Evolutionary conservation across 2,797 vertebrate genomes (phyloP), one percentile per base, ranked within the genome.

Genomic region (Bothrops alternatus): DNA sequence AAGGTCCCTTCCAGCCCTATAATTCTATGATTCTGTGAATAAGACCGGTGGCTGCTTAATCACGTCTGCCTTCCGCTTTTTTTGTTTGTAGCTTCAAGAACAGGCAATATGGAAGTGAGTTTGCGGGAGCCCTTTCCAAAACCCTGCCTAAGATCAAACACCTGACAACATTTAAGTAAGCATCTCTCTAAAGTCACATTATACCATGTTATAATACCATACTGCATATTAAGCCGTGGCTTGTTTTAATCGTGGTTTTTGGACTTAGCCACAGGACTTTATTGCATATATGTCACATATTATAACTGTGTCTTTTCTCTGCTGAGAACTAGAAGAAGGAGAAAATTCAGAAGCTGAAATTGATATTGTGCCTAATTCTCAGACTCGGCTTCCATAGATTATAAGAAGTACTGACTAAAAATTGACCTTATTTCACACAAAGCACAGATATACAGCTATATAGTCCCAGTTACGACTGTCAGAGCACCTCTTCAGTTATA

Each of bases 131-230:
- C 93, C 97, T 99, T 94, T 97, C 98, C 10, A 97, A 94, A 90
- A 95, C 95, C 93, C 94, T 99, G 93, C 97, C 88, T 1, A 96
- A 97, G 86, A 97, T 99, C 94, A 88, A 61, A 92, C 96, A 3
- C 61, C 97, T 99, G 96, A 97, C 96, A 95, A 98, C 96, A 87
- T 95, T 99, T 1, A 97, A 98, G 99, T 99, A 97, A 97, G 98
- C 96, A 55, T 90, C 47, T 6, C 50, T 91, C 6, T 12, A 58
- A 13, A 11, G 10, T 16, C 6, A 6, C 14, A 14, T 73, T 32
- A 12, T 50, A 50, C 50, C 50, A 50, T 50, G 20, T 7, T 37
- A 7, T 42, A 23, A 78, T 42, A 42, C 8, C 69, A 23, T 37
- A 42, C 3, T 42, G 18, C 6, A 37, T 78, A 37, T 42, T 23